Evolutionary conservation across 2,113 vertebrate species (phyloP), one percentile per base, ranked within the genome.

Genomic region (Thomomys bottae): DNA sequence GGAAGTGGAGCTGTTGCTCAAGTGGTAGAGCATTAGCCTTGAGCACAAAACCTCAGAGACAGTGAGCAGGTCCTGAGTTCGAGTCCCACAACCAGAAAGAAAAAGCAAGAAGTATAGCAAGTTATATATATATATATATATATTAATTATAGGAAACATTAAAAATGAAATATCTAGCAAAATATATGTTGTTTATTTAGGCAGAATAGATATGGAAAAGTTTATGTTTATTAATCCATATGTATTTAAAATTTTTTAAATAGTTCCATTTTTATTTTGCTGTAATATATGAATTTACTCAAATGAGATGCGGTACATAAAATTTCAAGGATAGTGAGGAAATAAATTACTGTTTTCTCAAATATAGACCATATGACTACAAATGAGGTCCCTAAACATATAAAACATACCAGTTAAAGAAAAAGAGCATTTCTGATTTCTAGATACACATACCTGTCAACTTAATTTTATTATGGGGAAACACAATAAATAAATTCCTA

Each of bases 131-230:
- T 91, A 15, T 86, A 54, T 49, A 93, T 23, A 94, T 42, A 93
- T 91, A 15, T 87, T 21, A 92, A 93, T 92, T 80, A 88, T 21
- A 92, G 71, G 81, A 95, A 94, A 90, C 17, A 93, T 75, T 94
- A 88, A 82, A 93, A 93, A 87, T 78, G 78, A 92, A 94, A 15
- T 15, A 54, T 54, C 11, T 54, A 54, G 94, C 49, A 93, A 87
- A 93, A 86, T 83, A 82, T 66, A 12, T 68, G 70, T 84, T 89
- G 86, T 12, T 73, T 94, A 57, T 36, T 94, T 87, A 94, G 28
- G 63, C 82, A 87, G 63, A n/a, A 93, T 54, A 70, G 42, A 57
- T 81, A 67, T 70, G 14, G 45, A 92, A 63, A 93, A 70, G 82
- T 75, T 24, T 67, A 59, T 95, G 89, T 15, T 54, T 94, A 91